Evolutionary conservation across 2,797 vertebrate species (phyloP), one percentile per base, ranked within the genome.

Genomic region (Otolemur crassicaudatus): DNA sequence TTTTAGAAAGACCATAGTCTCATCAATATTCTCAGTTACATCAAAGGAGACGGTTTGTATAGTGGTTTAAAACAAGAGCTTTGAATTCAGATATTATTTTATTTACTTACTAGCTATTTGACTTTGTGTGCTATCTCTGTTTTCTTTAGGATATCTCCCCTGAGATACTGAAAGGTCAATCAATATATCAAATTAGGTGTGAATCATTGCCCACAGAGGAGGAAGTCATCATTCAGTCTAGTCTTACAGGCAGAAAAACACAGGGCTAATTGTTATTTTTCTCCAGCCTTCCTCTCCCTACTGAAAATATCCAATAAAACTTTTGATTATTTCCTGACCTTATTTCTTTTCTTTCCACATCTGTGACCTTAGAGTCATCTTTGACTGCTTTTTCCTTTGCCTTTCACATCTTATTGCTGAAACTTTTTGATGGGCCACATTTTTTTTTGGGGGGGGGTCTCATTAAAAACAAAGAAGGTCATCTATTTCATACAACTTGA

Each of bases 381-480:
- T 87, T 86, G 40, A 82, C 4, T 91, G 49, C 19, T 17, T 93
- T 88, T 83, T 63, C 22, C 29, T 94, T 92, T 93, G 53, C 49
- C 20, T 25, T 94, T 75, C 5, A 25, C 7, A 34, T 76, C 19
- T 87, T 89, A 89, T 65, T 90, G 40, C 34, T 91, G 56, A 94
- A 56, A 34, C 75, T 29, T 91, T 96, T 89, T 79, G 49, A 61
- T 43, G 31, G 40, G 49, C 8, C 82, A 92, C 3, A 53, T 77
- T 92, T 67, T n/a, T n/a, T n/a, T n/a, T n/a, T n/a, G n/a, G n/a
- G n/a, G n/a, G n/a, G n/a, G n/a, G n/a, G n/a, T 46, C 67, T 96
- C 61, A 76, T 87, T 96, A 94, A 94, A 96, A 97, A 93, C n/a
- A 89, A 97, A 94, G 70, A 77, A 2, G 63, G 87, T 96, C 56